These are phyloP conservation scores for Ctenodactylus gundi DNA, from an alignment of 2,113 vertebrate species.

Conservation along the genomic window DNA sequence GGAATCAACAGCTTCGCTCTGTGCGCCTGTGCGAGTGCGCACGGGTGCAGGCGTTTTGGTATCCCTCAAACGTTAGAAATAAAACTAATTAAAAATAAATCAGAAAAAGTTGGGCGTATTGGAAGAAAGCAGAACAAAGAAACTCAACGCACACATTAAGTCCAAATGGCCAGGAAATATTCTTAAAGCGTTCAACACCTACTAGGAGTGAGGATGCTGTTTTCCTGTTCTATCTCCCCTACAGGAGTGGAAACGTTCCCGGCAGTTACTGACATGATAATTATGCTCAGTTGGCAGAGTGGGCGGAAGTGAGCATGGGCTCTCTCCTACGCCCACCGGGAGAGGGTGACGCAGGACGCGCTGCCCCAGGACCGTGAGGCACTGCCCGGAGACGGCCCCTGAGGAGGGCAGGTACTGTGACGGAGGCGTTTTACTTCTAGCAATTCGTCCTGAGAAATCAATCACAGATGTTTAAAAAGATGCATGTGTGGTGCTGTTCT, in stretches of 20 bases:
- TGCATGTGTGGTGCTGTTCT: slow-evolving; percentile 51
- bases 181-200: neutral
- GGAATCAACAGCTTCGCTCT: neutral
- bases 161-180: neutral
- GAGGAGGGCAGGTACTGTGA: neutral
- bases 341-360: neutral
- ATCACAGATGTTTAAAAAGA: slow-evolving; percentile 71
- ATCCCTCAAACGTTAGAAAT: neutral
- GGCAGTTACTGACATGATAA: neutral
- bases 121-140: neutral
- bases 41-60: too few relatives aligned
- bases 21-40: neutral
- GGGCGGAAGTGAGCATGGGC: neutral
- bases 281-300: neutral
- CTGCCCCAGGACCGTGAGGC: too few relatives aligned
- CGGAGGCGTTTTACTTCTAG: slow-evolving; percentile 58
- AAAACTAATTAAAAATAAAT: neutral
- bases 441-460: slow-evolving; percentile 66
- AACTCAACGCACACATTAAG: neutral
- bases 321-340: neutral
- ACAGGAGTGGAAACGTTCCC: neutral
- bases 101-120: neutral
- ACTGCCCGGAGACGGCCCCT: neutral
- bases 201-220: neutral
- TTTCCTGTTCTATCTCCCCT: neutral